These are phyloP conservation scores for Crotalus viridis DNA, from an alignment of 2,113 vertebrate species.

Conservation along the genomic window DNA sequence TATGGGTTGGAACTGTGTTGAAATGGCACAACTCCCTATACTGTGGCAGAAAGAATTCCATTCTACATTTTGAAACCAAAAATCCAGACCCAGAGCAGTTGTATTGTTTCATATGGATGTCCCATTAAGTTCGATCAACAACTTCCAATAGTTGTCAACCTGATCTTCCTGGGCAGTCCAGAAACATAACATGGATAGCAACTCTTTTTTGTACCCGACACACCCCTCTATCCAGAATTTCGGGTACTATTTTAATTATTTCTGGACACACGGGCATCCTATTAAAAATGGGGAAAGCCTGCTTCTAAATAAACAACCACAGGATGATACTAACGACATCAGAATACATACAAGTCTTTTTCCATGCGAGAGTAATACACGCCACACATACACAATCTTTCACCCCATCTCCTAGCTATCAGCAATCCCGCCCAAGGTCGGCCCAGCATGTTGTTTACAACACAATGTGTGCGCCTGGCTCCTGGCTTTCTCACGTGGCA, in stretches of 20 bases:
- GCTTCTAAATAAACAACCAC: background rate
- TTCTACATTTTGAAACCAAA: background rate
- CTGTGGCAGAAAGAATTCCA: background rate
- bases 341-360: background rate
- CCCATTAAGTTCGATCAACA: background rate
- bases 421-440: background rate
- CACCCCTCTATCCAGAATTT: background rate
- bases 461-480: background rate
- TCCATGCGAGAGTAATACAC: background rate
- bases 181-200: background rate
- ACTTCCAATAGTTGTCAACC: background rate
- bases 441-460: background rate
- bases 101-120: background rate
- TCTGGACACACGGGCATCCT: background rate
- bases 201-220: background rate
- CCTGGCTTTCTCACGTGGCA: background rate
- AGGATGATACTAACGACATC: background rate
- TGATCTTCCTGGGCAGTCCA: background rate
- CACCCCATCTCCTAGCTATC: background rate
- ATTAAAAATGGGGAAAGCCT: background rate
- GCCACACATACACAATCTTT: background rate
- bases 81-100: background rate
- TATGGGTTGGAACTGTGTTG: background rate
- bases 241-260: background rate
- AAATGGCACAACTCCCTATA: background rate